A percentile compares a stretch with the other conserved stretches of the same genome.
These are phyloP conservation scores for Drosophila tripunctata DNA, from an alignment of 2,888 invertebrate genomes.

Conservation along the genomic window DNA sequence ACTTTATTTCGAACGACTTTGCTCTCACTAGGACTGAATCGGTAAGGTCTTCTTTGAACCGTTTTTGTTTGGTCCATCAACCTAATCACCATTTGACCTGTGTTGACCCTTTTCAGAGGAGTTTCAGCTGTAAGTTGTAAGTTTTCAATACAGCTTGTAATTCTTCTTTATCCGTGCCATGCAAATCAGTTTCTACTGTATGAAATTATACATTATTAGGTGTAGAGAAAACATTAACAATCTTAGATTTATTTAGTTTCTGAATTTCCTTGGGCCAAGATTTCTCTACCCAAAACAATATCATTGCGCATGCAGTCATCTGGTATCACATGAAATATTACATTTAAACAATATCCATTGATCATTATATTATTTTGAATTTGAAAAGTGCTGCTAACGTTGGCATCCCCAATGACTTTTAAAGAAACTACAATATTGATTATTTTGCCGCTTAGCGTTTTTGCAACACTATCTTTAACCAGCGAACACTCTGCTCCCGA, in stretches of 20 bases:
- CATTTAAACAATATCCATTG: background rate
- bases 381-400: background rate
- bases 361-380: background rate
- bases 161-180: background rate
- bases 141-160: background rate
- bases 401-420: background rate
- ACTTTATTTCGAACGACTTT: background rate
- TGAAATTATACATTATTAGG: background rate
- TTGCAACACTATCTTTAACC: background rate
- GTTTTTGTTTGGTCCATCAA: background rate
- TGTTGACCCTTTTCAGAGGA: background rate
- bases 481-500: background rate
- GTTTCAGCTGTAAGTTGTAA: background rate
- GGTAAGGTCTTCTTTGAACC: conserved; percentile 1
- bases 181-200: conserved; percentile 5
- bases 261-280: conserved; percentile 15
- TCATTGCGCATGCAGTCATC: background rate
- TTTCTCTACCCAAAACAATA: conserved; percentile 22
- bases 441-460: background rate
- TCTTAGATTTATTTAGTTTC: background rate
- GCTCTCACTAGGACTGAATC: background rate
- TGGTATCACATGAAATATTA: background rate
- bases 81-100: background rate
- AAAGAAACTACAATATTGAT: background rate
- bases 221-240: background rate